Evolutionary conservation across 1,140 invertebrate genomes (phyloP).

Genomic region (Hydropsyche tenuis): DNA sequence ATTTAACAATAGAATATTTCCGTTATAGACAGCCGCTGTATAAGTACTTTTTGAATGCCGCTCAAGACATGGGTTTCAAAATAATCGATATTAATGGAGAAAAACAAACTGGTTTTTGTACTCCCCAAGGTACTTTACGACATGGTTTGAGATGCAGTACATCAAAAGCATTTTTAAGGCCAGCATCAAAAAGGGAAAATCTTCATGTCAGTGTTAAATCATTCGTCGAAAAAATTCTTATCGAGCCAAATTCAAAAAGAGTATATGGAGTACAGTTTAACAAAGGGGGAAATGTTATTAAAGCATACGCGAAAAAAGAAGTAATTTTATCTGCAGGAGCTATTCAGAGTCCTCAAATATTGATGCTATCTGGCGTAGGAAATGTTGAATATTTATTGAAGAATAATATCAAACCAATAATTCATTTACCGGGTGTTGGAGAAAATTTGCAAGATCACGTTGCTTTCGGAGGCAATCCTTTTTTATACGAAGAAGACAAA

Average conservation of each 20-base stretch:
- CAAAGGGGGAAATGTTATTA: constrained; percentile 56
- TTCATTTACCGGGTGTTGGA: constrained; percentile 77
- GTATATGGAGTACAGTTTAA: constrained; percentile 71
- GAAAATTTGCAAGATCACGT: constrained; percentile 82
- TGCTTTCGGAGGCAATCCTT: constrained; percentile 68
- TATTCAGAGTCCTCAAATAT: constrained; percentile 76
- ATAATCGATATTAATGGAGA: constrained; percentile 78
- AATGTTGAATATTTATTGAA: constrained; percentile 69
- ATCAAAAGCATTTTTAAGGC: constrained; percentile 80
- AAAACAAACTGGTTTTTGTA: constrained; percentile 74
- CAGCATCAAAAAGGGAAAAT: constrained; percentile 73
- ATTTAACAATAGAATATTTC: constrained; percentile 71
- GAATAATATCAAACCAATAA: constrained; percentile 64
- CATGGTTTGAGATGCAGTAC: constrained; percentile 84
- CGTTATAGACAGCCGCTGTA: constrained; percentile 68
- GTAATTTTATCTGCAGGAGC: constrained; percentile 76
- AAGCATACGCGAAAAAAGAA: constrained; percentile 68
- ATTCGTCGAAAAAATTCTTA: constrained; percentile 69
- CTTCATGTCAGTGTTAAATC: constrained; percentile 74
- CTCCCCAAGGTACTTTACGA: constrained; percentile 77
- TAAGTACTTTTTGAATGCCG: constrained; percentile 72
- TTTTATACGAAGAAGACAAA: constrained; percentile 61
- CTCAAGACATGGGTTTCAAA: constrained; percentile 73
- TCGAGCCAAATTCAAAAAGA: constrained; percentile 63
- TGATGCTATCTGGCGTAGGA: constrained; percentile 83